Evolutionary conservation across 2,888 invertebrate species (phyloP), one percentile per base, ranked within the genome.

Genomic region (Ophion slaviceki): DNA sequence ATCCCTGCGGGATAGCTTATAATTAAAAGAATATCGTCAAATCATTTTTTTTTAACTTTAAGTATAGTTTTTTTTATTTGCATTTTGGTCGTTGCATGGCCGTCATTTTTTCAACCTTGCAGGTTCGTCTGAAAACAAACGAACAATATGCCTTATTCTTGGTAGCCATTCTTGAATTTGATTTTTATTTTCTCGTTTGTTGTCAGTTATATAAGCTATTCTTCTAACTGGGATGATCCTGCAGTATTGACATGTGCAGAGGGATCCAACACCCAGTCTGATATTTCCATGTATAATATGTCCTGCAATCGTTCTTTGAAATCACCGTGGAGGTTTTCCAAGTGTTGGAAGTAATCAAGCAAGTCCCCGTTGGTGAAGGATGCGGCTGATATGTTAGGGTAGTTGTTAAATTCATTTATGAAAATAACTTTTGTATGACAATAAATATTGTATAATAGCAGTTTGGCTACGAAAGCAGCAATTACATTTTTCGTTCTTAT

Each of bases 221-320:
- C 28, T 62, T 28, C 28, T 11, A 62, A 2, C 28, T 62, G 62
- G 10, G 28, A 2, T 62, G 20, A 28, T 24, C n/a, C 24, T 62
- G 62, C 62, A 11, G 6, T 62, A 10, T 28, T 62, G 28, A 3
- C 62, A 62, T 62, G n/a, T 62, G 62, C 11, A 62, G 20, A 62
- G 5, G 62, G 8, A 62, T 62, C 62, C 62, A 7, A 28, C 62
- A 62, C 28, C 62, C 28, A 62, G 62, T 62, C 62, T 24, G 28
- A 10, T 62, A 62, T 28, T 62, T 24, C 62, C 62, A 62, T 20
- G 7, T 62, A 20, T 24, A n/a, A 62, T 28, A 62, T 62, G 11
- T 62, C 28, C 62, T 62, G 62, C 20, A 24, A 62, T 62, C 28
- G 62, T 62, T 62, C 62, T 11, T n/a, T 62, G 24, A 62, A 28